Percentiles rank a stretch among this genome's conserved stretches.
phyloP scores from a whole-genome alignment of 1,140 invertebrate species.

The Atta colombica region DNA sequence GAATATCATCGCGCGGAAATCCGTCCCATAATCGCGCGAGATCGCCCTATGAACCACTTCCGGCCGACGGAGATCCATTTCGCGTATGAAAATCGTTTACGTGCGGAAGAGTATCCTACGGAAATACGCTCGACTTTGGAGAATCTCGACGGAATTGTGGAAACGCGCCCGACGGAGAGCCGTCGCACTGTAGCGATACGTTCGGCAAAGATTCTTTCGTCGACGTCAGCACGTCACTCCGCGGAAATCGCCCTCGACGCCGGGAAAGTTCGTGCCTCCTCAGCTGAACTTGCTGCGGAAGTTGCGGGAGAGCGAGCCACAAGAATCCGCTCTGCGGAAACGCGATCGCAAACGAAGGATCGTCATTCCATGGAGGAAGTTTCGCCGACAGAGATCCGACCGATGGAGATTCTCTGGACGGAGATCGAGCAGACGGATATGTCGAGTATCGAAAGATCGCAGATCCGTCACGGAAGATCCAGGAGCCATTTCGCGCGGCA shows the following conservation, averaged over 20 bases:
- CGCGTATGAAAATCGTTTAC: neutral
- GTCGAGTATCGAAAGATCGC: slow-evolving; percentile 56
- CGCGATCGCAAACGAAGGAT: neutral
- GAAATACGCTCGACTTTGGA: neutral
- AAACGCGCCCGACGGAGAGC: slow-evolving; percentile 1
- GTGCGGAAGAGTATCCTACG: neutral
- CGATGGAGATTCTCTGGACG: slow-evolving; percentile 35
- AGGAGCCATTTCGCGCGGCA: slow-evolving; percentile 78
- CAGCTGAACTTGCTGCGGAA: neutral
- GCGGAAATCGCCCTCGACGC: slow-evolving; percentile 7
- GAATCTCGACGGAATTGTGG: neutral
- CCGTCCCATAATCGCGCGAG: slow-evolving; percentile 10
- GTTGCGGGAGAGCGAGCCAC: neutral
- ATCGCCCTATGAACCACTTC: neutral
- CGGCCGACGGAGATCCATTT: slow-evolving; percentile 35
- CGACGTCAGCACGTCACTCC: neutral
- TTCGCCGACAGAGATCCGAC: neutral
- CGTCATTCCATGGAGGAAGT: slow-evolving; percentile 17
- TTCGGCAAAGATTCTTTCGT: neutral
- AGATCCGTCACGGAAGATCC: slow-evolving; percentile 83
- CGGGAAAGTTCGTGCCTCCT: neutral
- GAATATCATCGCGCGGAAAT: slow-evolving; percentile 28
- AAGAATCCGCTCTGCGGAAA: slow-evolving; percentile 9
- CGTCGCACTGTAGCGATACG: slow-evolving; percentile 3
- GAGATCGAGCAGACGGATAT: slow-evolving; percentile 75